Conservation (phyloP, 2,888 invertebrate genomes). For the Omphaloscelis lunosa region DNA sequence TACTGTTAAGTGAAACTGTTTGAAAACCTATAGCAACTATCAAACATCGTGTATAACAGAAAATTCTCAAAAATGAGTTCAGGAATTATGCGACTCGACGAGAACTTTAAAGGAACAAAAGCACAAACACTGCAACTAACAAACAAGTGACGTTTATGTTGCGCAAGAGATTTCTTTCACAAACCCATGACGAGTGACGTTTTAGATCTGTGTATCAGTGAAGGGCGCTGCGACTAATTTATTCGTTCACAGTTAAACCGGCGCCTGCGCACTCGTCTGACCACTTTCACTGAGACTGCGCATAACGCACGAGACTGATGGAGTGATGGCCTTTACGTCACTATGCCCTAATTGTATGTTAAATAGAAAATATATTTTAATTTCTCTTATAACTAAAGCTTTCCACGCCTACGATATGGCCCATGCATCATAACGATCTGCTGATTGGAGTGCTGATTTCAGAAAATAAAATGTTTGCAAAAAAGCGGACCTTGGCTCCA, state of each 20-base stretch:
- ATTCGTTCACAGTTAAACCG: slow-evolving; percentile 57
- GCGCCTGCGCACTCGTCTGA: slow-evolving; percentile 49
- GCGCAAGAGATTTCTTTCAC: slow-evolving; percentile 49
- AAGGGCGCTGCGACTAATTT: slow-evolving; percentile 65
- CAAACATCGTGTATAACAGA: not conserved
- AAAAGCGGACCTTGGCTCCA: slow-evolving; percentile 43
- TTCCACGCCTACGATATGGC: slow-evolving; percentile 27
- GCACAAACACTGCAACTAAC: not conserved
- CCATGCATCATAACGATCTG: slow-evolving; percentile 9
- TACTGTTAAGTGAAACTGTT: slow-evolving; percentile 5
- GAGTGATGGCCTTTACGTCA: slow-evolving; percentile 56
- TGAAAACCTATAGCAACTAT: not conserved
- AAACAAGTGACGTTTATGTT: slow-evolving; percentile 50
- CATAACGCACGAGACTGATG: slow-evolving; percentile 61
- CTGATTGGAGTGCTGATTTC: slow-evolving; percentile 24
- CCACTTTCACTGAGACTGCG: slow-evolving; percentile 66
- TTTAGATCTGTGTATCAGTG: slow-evolving; percentile 56
- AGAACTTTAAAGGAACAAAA: not conserved
- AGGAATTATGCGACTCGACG: not conserved
- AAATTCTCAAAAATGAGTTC: not conserved
- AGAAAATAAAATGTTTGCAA: slow-evolving; percentile 35
- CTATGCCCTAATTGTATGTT: slow-evolving; percentile 33
- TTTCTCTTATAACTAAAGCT: slow-evolving; percentile 30
- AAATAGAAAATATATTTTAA: slow-evolving; percentile 25
- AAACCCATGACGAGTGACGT: slow-evolving; percentile 51